Percentiles rank a stretch among this genome's conserved stretches.
Conservation (phyloP, 2,888 invertebrate genomes). For the Neoitamus cyanurus region DNA sequence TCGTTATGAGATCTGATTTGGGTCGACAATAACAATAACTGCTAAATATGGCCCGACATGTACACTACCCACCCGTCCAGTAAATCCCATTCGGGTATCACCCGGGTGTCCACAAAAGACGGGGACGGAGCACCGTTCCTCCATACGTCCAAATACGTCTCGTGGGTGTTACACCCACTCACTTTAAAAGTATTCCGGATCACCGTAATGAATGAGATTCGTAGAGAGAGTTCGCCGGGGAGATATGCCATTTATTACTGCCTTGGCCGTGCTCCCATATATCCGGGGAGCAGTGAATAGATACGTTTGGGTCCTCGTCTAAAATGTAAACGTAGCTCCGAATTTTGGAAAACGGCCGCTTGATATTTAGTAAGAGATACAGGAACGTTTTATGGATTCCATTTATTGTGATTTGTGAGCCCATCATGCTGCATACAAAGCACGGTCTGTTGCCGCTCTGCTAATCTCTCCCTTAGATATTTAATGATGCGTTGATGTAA, state of each 20-base stretch:
- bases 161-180: background rate
- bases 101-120: background rate
- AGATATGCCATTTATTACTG: background rate
- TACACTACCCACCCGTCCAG: background rate
- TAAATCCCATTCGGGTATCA: background rate
- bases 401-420: constrained; percentile 18
- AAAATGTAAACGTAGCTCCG: background rate
- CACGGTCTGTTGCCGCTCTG: background rate
- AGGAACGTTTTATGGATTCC: constrained; percentile 2
- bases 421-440: background rate
- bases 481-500: background rate
- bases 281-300: background rate
- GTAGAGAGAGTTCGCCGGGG: background rate
- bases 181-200: background rate
- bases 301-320: background rate
- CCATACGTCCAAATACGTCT: background rate
- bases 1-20: background rate
- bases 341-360: background rate
- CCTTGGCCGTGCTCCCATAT: background rate
- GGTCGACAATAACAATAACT: constrained; percentile 15
- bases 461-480: background rate
- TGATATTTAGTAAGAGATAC: background rate
- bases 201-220: background rate
- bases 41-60: background rate
- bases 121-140: background rate